These are phyloP conservation scores for Morone saxatilis DNA, from an alignment of 2,113 vertebrate species.

Conservation along the genomic window DNA sequence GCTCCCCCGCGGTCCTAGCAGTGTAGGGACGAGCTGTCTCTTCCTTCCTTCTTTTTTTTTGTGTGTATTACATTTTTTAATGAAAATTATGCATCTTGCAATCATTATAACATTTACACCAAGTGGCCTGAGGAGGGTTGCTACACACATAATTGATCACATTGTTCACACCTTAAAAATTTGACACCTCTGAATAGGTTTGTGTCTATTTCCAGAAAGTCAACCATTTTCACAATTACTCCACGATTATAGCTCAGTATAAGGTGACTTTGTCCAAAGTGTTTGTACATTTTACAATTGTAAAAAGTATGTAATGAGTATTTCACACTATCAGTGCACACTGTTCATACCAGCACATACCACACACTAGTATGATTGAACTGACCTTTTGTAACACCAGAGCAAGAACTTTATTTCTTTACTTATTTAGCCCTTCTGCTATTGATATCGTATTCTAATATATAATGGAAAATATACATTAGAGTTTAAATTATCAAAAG, in stretches of 20 bases:
- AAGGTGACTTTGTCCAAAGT: background rate
- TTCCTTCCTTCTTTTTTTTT: background rate
- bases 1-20: constrained; percentile 6
- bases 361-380: background rate
- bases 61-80: background rate
- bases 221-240: background rate
- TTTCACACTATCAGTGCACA: background rate
- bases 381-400: background rate
- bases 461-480: background rate
- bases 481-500: background rate
- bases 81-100: background rate
- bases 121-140: background rate
- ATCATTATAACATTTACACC: background rate
- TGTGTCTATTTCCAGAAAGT: background rate
- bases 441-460: background rate
- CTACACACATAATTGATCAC: background rate
- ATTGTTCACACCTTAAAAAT: background rate
- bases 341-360: background rate
- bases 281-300: background rate
- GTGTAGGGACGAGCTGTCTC: constrained; percentile 1
- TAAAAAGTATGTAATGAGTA: background rate
- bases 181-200: background rate
- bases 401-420: background rate
- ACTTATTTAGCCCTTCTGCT: background rate
- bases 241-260: background rate